Conservation (phyloP, 2,113 vertebrate species). For the Tamias sibiricus region DNA sequence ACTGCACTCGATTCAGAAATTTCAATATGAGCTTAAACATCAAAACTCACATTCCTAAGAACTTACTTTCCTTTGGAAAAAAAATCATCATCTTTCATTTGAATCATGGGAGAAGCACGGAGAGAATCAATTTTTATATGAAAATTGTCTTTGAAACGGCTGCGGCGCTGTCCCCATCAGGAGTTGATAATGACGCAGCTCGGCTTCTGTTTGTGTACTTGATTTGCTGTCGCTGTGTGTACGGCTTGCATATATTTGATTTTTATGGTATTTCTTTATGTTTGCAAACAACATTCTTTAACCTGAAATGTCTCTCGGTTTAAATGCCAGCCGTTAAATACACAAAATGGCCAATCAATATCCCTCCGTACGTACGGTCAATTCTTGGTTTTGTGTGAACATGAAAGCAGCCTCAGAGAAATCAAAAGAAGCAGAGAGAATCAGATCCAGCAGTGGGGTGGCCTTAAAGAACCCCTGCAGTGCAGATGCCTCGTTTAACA, state of each 20-base stretch:
- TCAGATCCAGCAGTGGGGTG: neutral
- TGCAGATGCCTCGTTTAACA: neutral
- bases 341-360: slow-evolving; percentile 77
- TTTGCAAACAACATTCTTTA: slow-evolving; percentile 79
- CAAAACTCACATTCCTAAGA: slow-evolving; percentile 45
- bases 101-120: slow-evolving; percentile 67
- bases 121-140: slow-evolving; percentile 76
- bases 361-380: neutral
- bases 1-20: slow-evolving; percentile 41
- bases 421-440: slow-evolving; percentile 31
- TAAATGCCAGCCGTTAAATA: slow-evolving; percentile 79
- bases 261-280: slow-evolving; percentile 77
- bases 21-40: slow-evolving; percentile 47
- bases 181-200: slow-evolving; percentile 33
- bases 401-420: neutral
- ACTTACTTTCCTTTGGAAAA: neutral
- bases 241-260: slow-evolving; percentile 72
- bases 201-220: slow-evolving; percentile 49
- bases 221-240: slow-evolving; percentile 59
- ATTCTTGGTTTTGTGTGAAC: slow-evolving; percentile 65
- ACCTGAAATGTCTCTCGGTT: slow-evolving; percentile 74
- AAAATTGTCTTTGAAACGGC: slow-evolving; percentile 72
- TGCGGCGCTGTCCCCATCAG: slow-evolving; percentile 70
- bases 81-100: slow-evolving; percentile 65
- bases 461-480: neutral